phyloP scores from a whole-genome alignment of 1,140 invertebrate species.

The Camponotus pennsylvanicus region DNA sequence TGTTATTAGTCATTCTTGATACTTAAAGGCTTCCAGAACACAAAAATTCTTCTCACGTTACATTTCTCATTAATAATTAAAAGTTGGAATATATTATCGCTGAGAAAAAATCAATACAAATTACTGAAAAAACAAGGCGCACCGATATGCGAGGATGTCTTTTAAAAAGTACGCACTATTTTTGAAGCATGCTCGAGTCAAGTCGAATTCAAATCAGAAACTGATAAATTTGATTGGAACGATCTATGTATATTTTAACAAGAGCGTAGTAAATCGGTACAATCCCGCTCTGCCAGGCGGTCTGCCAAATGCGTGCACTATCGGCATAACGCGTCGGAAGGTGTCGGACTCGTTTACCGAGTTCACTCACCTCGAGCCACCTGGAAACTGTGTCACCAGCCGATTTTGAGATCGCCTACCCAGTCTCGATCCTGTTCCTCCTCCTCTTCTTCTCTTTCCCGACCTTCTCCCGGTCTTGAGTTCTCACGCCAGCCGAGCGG shows the following conservation, averaged over 20 bases:
- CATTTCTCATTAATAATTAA: constrained; percentile 6
- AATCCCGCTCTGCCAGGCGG: not conserved
- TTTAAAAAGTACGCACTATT: not conserved
- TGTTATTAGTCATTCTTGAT: not conserved
- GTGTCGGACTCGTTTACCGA: constrained; percentile 46
- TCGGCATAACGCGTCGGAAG: constrained; percentile 17
- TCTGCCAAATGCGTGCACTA: not conserved
- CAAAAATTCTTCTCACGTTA: not conserved
- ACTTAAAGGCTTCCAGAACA: not conserved
- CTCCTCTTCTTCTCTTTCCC: not conserved
- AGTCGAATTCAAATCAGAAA: not conserved
- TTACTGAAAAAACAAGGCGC: not conserved
- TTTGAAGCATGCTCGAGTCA: constrained; percentile 4
- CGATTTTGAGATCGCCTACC: constrained; percentile 71
- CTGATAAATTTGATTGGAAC: not conserved
- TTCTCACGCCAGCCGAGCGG: not conserved
- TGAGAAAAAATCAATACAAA: constrained; percentile 37
- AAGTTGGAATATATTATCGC: not conserved
- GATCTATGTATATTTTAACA: constrained; percentile 15
- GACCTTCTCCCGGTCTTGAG: constrained; percentile 8
- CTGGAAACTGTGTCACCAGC: constrained; percentile 79
- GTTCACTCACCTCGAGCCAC: constrained; percentile 78
- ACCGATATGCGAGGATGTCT: not conserved
- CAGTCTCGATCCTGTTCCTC: constrained; percentile 31
- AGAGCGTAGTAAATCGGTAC: not conserved